Evolutionary conservation across 2,797 vertebrate genomes (phyloP).

Genomic region (Periparus ater): DNA sequence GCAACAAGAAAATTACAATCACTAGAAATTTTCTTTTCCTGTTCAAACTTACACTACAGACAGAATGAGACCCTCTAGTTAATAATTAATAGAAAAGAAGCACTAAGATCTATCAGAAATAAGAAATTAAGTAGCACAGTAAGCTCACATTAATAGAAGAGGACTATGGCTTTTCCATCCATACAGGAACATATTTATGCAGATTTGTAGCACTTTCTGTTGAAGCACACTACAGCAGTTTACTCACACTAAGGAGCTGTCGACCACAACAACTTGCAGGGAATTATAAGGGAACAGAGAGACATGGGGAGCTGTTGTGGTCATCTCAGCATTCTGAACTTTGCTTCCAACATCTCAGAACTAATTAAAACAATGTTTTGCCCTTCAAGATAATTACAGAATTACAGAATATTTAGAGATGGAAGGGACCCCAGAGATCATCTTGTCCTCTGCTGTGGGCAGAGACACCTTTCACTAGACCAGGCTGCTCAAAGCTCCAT

Average conservation of each 20-base stretch:
- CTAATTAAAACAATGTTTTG: neutral
- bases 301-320: rapidly evolving
- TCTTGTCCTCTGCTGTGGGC: neutral
- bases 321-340: neutral
- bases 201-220: neutral
- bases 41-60: neutral
- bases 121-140: neutral
- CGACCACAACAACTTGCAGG: neutral
- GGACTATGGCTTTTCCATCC: neutral
- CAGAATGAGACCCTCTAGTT: neutral
- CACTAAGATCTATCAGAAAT: neutral
- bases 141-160: neutral
- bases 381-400: neutral
- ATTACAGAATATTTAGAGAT: neutral
- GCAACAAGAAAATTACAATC: neutral
- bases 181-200: neutral
- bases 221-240: neutral
- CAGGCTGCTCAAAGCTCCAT: neutral
- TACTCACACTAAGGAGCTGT: neutral
- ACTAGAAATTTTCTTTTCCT: neutral
- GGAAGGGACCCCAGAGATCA: neutral
- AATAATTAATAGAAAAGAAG: neutral
- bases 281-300: neutral
- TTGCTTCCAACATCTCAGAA: neutral
- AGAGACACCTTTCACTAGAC: neutral